Evolutionary conservation across 2,888 invertebrate species (phyloP).

Genomic region (Timandra comae): DNA sequence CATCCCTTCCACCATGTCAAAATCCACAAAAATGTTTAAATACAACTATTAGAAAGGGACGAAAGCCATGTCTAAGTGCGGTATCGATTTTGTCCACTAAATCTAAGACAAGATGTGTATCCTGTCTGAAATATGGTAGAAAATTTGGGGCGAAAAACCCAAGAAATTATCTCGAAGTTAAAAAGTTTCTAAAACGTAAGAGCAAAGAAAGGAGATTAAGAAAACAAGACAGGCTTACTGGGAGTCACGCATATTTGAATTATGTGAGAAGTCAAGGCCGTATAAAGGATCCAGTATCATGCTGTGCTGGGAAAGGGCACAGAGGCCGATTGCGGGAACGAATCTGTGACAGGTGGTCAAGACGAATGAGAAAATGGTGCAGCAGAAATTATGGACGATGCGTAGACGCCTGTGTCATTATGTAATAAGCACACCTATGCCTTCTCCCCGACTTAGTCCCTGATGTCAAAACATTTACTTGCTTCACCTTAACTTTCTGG

Average conservation of each 20-base stretch:
- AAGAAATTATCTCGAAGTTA: slow-evolving; percentile 30
- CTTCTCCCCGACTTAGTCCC: too few species aligned
- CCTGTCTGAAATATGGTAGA: too few species aligned
- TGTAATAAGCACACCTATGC: too few species aligned
- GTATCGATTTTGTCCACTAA: slow-evolving; percentile 55
- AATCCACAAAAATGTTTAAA: slow-evolving; percentile 55
- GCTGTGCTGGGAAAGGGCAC: slow-evolving; percentile 58
- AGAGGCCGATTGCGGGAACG: slow-evolving; percentile 44
- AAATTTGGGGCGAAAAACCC: slow-evolving; percentile 26
- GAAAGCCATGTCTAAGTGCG: slow-evolving; percentile 55
- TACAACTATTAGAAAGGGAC: slow-evolving; percentile 42
- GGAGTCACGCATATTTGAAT: slow-evolving; percentile 37
- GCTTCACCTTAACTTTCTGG: too few species aligned
- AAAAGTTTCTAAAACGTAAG: slow-evolving; percentile 48
- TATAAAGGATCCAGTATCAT: slow-evolving; percentile 27
- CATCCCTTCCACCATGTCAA: slow-evolving; percentile 50
- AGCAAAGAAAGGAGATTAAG: slow-evolving; percentile 43
- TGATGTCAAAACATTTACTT: too few species aligned
- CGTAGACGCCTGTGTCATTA: too few species aligned
- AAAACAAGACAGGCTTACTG: slow-evolving; percentile 41
- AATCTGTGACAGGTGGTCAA: too few species aligned
- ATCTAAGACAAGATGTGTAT: slow-evolving; percentile 46
- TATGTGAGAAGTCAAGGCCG: slow-evolving; percentile 39
- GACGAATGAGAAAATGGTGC: too few species aligned
- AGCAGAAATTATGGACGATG: too few species aligned